Evolutionary conservation across 2,888 invertebrate genomes (phyloP).

Genomic region (Willowsia nigromaculata): DNA sequence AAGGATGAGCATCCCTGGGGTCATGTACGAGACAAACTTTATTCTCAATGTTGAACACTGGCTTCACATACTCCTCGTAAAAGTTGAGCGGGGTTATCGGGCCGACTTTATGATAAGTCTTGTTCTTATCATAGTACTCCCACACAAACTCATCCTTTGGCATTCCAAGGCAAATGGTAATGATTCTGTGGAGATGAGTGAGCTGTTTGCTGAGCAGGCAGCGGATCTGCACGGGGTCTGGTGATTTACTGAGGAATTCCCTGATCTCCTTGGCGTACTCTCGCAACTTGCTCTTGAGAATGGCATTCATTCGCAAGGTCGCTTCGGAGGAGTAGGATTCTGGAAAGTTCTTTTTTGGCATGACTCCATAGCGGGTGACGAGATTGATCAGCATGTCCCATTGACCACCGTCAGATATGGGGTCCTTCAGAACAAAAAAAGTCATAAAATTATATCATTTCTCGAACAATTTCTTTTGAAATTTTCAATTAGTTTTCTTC

Average conservation of each 20-base stretch:
- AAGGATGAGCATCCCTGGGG: conserved; percentile 89
- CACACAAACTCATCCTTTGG: conserved; percentile 90
- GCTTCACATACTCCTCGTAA: conserved; percentile 89
- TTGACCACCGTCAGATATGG: conserved; percentile 91
- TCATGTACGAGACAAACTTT: conserved; percentile 94
- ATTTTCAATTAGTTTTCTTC: neutral
- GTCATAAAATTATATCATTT: neutral
- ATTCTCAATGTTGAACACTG: conserved; percentile 89
- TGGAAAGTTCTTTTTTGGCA: conserved; percentile 93
- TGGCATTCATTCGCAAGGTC: conserved; percentile 87
- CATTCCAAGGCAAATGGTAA: conserved; percentile 91
- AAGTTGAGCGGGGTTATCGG: conserved; percentile 89
- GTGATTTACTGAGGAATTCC: conserved; percentile 84
- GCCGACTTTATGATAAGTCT: conserved; percentile 87
- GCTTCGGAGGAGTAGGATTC: conserved; percentile 90
- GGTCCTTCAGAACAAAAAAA: conserved; percentile 49
- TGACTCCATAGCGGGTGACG: conserved; percentile 91
- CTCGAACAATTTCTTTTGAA: neutral
- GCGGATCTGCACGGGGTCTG: conserved; percentile 85
- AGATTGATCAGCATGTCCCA: conserved; percentile 96
- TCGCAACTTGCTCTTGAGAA: conserved; percentile 90
- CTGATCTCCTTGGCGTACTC: conserved; percentile 87
- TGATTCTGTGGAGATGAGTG: conserved; percentile 88
- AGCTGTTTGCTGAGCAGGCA: conserved; percentile 86
- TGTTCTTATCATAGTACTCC: conserved; percentile 92